Percentiles rank a stretch among this genome's conserved stretches.
phyloP scores from a whole-genome alignment of 2,113 vertebrate species.

The Columba livia region DNA sequence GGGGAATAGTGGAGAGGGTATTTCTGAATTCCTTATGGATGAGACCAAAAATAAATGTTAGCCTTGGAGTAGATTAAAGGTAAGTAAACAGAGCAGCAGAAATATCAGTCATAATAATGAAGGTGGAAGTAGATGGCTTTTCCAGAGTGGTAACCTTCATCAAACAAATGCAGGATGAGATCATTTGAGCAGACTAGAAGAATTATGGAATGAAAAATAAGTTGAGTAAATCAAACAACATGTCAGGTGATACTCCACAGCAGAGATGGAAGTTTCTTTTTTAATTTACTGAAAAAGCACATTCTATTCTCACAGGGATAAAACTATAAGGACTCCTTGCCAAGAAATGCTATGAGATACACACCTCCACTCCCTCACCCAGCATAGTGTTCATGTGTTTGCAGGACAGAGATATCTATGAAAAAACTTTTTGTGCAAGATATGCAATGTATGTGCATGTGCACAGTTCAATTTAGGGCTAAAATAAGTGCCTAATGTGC shows the following conservation, averaged over 20 bases:
- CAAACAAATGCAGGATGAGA: conserved; percentile 20
- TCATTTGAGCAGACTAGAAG: not conserved
- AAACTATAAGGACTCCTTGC: not conserved
- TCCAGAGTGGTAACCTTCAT: conserved; percentile 46
- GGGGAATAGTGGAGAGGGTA: not conserved
- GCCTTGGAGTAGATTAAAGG: conserved; percentile 45
- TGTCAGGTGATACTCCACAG: not conserved
- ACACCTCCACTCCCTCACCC: not conserved
- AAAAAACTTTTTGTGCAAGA: not conserved
- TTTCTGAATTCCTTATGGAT: not conserved
- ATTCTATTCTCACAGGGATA: not conserved
- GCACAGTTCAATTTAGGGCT: not conserved
- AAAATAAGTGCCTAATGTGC: not conserved
- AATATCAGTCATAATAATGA: conserved; percentile 37
- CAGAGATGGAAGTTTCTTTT: conserved; percentile 20
- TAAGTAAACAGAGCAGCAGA: not conserved
- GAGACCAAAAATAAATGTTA: not conserved
- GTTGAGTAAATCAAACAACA: conserved; percentile 21
- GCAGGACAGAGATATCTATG: not conserved
- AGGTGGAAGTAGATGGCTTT: conserved; percentile 5
- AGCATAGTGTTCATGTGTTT: not conserved
- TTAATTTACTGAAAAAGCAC: conserved; percentile 37
- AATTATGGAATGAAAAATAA: conserved; percentile 44
- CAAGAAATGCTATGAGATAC: not conserved
- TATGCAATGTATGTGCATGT: not conserved